phyloP scores from a whole-genome alignment of 2,797 vertebrate genomes.

The Fundulus diaphanus region DNA sequence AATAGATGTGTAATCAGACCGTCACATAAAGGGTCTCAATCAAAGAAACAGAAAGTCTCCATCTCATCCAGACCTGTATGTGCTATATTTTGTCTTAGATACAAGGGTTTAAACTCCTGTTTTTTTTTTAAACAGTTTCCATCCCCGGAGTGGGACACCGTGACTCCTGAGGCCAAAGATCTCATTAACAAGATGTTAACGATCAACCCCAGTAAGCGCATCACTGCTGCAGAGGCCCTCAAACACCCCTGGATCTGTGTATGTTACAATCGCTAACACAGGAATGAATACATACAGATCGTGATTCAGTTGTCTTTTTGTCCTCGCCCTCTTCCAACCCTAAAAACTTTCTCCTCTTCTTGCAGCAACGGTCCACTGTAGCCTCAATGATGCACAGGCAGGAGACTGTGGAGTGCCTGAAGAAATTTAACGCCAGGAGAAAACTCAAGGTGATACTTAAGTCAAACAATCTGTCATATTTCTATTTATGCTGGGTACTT shows the following conservation, averaged over 20 bases:
- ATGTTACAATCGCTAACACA: conserved; percentile 66
- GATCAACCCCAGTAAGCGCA: conserved; percentile 96
- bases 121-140: conserved; percentile 84
- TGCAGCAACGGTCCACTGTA: conserved; percentile 97
- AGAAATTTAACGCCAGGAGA: conserved; percentile 99
- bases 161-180: conserved; percentile 96
- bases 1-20: neutral
- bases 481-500: conserved; percentile 44
- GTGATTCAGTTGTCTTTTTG: conserved; percentile 9
- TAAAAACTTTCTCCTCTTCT: conserved; percentile 29
- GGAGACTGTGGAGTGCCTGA: conserved; percentile 99
- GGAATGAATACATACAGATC: conserved; percentile 2
- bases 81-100: neutral
- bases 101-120: neutral
- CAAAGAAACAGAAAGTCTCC: neutral
- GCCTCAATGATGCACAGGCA: conserved; percentile 99
- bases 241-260: conserved; percentile 99
- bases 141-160: conserved; percentile 96
- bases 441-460: conserved; percentile 91
- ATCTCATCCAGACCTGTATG: neutral
- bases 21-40: neutral
- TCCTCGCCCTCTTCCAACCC: conserved; percentile 30
- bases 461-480: conserved; percentile 22
- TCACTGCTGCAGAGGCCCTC: conserved; percentile 93
- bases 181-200: conserved; percentile 99